Evolutionary conservation across 1,140 invertebrate genomes (phyloP).

Genomic region (Aphelenchoides fujianensis): DNA sequence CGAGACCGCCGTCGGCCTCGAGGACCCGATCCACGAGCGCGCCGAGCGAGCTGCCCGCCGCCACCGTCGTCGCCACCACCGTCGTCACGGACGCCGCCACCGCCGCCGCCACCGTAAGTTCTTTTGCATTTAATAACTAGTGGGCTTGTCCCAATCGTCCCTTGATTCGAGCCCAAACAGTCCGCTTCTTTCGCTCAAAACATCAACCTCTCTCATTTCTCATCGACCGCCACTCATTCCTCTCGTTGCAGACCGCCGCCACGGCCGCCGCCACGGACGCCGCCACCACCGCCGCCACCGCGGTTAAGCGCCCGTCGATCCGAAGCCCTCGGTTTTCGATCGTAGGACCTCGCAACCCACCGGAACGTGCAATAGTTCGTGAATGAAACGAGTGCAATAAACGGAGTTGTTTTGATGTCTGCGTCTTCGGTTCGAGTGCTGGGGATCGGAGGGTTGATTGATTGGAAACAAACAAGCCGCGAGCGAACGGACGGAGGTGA

Average conservation of each 20-base stretch:
- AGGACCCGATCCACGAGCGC: conserved; percentile 17
- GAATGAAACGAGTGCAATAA: neutral
- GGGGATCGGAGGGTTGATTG: neutral
- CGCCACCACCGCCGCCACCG: neutral
- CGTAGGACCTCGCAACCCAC: no score
- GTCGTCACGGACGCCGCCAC: neutral
- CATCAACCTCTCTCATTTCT: no score
- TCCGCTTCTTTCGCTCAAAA: no score
- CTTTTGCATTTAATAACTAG: no score
- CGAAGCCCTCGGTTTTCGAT: neutral
- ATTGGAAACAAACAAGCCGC: neutral
- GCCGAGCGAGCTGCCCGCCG: conserved; percentile 14
- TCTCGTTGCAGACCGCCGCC: no score
- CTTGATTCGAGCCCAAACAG: no score
- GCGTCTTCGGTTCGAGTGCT: no score
- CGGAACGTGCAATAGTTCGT: conserved; percentile 2
- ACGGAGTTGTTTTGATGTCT: neutral
- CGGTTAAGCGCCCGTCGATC: neutral
- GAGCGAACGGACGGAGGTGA: neutral
- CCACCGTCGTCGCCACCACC: conserved; percentile 5
- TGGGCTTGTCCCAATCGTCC: no score
- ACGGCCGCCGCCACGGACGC: neutral
- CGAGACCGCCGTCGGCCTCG: neutral
- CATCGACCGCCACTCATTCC: no score
- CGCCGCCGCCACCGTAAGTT: no score